Conservation (phyloP, 2,888 invertebrate species). For the Tortrix viridana region DNA sequence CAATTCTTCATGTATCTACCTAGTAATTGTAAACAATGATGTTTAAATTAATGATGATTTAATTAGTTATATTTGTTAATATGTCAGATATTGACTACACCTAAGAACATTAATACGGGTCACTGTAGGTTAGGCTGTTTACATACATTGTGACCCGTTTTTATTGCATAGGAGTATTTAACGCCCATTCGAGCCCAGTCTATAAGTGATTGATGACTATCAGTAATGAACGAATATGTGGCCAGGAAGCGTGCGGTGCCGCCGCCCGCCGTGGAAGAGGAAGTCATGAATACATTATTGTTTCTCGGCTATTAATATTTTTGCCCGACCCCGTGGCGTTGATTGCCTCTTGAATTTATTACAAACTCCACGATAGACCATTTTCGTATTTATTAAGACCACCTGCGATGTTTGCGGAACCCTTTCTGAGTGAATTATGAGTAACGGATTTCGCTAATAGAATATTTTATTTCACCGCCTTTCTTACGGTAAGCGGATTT, state of each 20-base stretch:
- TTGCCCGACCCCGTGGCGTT: conserved; percentile 80
- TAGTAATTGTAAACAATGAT: no score
- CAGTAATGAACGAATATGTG: background rate
- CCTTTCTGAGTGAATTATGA: conserved; percentile 77
- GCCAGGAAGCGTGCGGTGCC: conserved; percentile 43
- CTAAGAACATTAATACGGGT: no score
- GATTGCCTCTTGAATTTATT: conserved; percentile 85
- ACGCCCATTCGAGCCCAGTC: no score
- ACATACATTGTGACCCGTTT: no score
- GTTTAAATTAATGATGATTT: no score
- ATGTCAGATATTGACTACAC: no score
- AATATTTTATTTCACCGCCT: conserved; percentile 77
- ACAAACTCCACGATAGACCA: conserved; percentile 78
- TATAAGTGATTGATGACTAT: no score
- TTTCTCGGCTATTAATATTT: conserved; percentile 83
- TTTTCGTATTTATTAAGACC: conserved; percentile 84
- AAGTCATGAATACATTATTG: conserved; percentile 83
- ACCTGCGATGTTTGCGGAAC: conserved; percentile 74
- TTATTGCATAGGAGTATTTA: no score
- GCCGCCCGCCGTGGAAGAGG: conserved; percentile 52
- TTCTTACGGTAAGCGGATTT: conserved; percentile 64
- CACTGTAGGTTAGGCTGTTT: no score
- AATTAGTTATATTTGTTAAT: no score
- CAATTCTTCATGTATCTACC: no score
- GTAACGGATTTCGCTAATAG: conserved; percentile 77